Evolutionary conservation across 2,888 invertebrate species (phyloP).

Genomic region (Campoplex nolae): DNA sequence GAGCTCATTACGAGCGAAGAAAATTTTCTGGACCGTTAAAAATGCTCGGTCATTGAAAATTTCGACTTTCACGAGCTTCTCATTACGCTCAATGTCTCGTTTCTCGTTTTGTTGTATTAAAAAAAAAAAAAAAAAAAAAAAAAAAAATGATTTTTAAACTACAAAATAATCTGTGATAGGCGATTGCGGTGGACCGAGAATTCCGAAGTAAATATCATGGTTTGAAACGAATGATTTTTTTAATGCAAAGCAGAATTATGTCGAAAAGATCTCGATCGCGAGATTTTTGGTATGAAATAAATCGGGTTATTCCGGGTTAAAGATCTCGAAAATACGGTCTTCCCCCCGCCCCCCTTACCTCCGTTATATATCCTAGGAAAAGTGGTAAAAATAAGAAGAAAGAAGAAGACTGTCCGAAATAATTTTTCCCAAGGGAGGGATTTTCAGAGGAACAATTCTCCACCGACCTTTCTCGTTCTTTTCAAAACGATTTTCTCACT

Average conservation of each 20-base stretch:
- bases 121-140: neutral
- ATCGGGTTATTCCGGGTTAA: neutral
- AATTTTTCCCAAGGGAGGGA: constrained; percentile 69
- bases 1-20: neutral
- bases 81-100: neutral
- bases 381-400: constrained; percentile 3
- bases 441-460: constrained; percentile 67
- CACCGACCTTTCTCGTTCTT: constrained; percentile 46
- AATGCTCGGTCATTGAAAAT: constrained; percentile 22
- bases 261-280: neutral
- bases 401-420: constrained; percentile 64
- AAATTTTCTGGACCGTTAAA: neutral
- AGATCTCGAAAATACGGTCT: neutral
- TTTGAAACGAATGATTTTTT: neutral
- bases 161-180: neutral
- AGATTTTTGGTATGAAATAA: neutral
- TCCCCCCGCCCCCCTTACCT: too few species aligned
- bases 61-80: neutral
- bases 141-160: neutral
- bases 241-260: neutral
- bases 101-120: neutral
- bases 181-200: neutral
- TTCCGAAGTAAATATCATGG: neutral
- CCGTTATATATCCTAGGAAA: constrained; percentile 21
- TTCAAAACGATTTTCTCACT: constrained; percentile 45